These are phyloP conservation scores for Okapia johnstoni DNA, from an alignment of 2,113 vertebrate genomes.

Conservation along the genomic window DNA sequence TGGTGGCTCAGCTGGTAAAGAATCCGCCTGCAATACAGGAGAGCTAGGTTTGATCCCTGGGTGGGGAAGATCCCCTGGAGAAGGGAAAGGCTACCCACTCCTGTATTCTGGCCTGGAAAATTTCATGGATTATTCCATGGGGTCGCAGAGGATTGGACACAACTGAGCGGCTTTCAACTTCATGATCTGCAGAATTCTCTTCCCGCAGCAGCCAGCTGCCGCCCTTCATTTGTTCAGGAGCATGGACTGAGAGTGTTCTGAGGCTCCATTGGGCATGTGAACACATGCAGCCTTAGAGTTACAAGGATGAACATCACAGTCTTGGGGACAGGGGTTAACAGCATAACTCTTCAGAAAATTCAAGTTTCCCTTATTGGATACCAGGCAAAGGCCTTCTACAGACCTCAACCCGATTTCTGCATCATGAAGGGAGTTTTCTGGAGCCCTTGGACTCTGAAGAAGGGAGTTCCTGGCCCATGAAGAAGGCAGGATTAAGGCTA, in stretches of 20 bases:
- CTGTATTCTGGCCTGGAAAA: too few relatives aligned
- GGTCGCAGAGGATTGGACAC: too few relatives aligned
- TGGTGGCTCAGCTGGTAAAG: too few relatives aligned
- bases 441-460: neutral
- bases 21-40: too few relatives aligned
- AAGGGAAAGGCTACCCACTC: too few relatives aligned
- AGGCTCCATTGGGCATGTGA: neutral
- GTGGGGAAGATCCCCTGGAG: too few relatives aligned
- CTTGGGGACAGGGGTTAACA: neutral
- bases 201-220: neutral
- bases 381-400: neutral
- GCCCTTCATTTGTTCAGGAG: neutral
- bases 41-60: too few relatives aligned
- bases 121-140: too few relatives aligned
- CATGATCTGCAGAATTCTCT: neutral
- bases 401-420: neutral
- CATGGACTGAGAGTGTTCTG: rapidly evolving
- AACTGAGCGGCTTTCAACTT: too few relatives aligned
- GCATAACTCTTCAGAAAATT: neutral
- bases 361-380: neutral
- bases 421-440: neutral
- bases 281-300: neutral
- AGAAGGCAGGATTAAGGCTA: neutral
- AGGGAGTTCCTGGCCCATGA: neutral
- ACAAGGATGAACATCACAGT: neutral